Evolutionary conservation across 1,140 invertebrate genomes (phyloP), one percentile per base, ranked within the genome.

Genomic region (Solen grandis): DNA sequence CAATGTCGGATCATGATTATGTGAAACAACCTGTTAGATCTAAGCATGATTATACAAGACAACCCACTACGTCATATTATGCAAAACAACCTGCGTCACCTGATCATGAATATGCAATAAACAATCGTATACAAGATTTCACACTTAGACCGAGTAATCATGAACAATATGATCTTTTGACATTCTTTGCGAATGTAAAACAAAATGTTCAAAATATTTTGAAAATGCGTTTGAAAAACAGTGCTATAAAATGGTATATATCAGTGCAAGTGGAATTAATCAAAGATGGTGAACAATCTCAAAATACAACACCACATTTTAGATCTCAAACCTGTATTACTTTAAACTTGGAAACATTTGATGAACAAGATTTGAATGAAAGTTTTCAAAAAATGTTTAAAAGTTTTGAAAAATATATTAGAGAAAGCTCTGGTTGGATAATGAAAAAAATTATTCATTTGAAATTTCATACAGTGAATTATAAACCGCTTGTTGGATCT

Each of bases 121-220:
- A 72, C 22, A 36, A 41, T 35, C 10, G 16, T 29, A 27, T 74
- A 13, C 70, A 60, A 60, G 70, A 74, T 60, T 38, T 8, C 10
- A 74, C 70, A 3, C 22, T 74, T 74, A 22, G 62, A 10, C 55
- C 70, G 14, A 38, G 62, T 60, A 35, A 38, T 25, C 54, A 74
- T 59, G 70, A 74, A 41, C 54, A 65, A 27, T 76, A 65, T 76
- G 73, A 66, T 35, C 25, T 63, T 46, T 50, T 76, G 33, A 65
- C 38, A 35, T 76, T 65, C 2, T 76, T 76, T 66, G 59, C 60
- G 29, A 76, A 76, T 65, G 50, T 55, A 36, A 50, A 54, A 19
- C 1, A 4, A 5, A n/a, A 54, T 52, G 29, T 76, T 65, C 38
- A 35, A 36, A 50, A 76, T 35, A n/a, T 65, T 76, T 38, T 66